Evolutionary conservation across 2,113 vertebrate genomes (phyloP).

Genomic region (Callaeas wilsoni): DNA sequence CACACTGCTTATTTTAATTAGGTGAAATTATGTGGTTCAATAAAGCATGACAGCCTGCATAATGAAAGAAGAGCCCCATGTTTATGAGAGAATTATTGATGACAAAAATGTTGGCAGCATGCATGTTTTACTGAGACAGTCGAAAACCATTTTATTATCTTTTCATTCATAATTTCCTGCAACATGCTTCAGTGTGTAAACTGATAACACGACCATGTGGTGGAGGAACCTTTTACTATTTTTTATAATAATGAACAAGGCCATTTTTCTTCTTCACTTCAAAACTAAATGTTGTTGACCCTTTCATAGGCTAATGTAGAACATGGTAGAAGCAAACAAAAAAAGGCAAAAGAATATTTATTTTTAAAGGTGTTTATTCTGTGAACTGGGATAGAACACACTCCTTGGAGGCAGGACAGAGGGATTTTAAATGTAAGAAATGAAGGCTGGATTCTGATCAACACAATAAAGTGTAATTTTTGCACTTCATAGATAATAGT

Average conservation of each 20-base stretch:
- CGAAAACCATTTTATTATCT: constrained; percentile 49
- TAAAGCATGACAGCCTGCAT: constrained; percentile 65
- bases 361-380: background rate
- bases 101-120: constrained; percentile 53
- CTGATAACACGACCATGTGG: background rate
- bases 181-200: constrained; percentile 39
- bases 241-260: background rate
- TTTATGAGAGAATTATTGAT: constrained; percentile 67
- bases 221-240: background rate
- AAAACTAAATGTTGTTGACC: background rate
- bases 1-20: constrained; percentile 73
- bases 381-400: background rate
- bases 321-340: background rate
- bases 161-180: constrained; percentile 66
- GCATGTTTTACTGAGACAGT: constrained; percentile 16
- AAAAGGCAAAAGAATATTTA: background rate
- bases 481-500: background rate
- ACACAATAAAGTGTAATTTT: background rate
- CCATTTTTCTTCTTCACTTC: background rate
- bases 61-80: constrained; percentile 60
- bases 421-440: background rate
- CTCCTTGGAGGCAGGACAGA: fast-evolving
- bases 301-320: background rate
- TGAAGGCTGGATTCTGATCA: background rate
- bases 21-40: constrained; percentile 72